Conservation (phyloP, 2,797 vertebrate species). For the Etheostoma perlongum region DNA sequence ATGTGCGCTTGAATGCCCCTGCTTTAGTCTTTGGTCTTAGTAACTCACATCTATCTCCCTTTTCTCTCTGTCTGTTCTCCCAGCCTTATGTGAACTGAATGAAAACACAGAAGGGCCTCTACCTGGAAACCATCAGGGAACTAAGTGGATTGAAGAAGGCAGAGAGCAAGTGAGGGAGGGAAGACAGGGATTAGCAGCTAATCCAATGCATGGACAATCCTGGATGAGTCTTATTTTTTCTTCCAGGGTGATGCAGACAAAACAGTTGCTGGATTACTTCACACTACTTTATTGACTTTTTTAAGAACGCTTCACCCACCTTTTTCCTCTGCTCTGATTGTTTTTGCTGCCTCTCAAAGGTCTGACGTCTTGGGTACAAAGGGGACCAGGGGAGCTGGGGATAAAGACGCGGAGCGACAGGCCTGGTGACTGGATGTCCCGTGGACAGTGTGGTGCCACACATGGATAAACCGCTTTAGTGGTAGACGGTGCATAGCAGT, state of each 20-base stretch:
- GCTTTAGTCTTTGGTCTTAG: slow-evolving; percentile 17
- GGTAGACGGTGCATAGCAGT: slow-evolving; percentile 35
- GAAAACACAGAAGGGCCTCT: slow-evolving; percentile 59
- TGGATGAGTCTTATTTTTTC: slow-evolving; percentile 57
- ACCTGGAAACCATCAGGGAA: slow-evolving; percentile 48
- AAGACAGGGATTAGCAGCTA: slow-evolving; percentile 79
- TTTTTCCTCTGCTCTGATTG: slow-evolving; percentile 25
- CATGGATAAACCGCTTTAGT: slow-evolving; percentile 69
- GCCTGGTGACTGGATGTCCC: slow-evolving; percentile 42
- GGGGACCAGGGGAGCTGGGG: slow-evolving; percentile 16
- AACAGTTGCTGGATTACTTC: slow-evolving; percentile 68
- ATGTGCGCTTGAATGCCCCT: slow-evolving; percentile 27
- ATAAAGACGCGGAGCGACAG: neutral
- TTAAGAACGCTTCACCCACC: neutral
- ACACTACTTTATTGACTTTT: slow-evolving; percentile 44
- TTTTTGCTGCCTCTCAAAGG: slow-evolving; percentile 33
- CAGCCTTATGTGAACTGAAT: slow-evolving; percentile 65
- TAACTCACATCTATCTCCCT: slow-evolving; percentile 43
- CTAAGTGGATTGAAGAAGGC: slow-evolving; percentile 80
- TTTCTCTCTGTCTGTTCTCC: slow-evolving; percentile 50
- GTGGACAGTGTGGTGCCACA: slow-evolving; percentile 48
- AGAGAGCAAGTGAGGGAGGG: slow-evolving; percentile 70
- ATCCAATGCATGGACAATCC: slow-evolving; percentile 77
- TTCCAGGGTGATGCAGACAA: slow-evolving; percentile 56
- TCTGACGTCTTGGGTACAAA: neutral